Conservation (phyloP, 2,113 vertebrate genomes). For the Lophochroa leadbeateri region DNA sequence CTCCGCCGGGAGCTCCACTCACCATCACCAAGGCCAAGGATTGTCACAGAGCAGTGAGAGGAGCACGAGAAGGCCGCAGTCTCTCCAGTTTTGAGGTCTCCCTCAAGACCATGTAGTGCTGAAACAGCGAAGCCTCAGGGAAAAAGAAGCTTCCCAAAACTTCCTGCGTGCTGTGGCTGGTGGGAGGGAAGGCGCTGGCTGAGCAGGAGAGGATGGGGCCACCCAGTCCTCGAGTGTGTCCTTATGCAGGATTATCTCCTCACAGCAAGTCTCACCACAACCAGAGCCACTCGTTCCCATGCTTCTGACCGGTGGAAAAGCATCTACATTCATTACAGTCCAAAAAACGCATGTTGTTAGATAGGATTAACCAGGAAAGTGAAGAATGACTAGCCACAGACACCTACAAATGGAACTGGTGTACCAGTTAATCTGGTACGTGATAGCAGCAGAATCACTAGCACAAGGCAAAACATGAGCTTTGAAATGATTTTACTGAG, state of each 20-base stretch:
- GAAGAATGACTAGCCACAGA: constrained; percentile 31
- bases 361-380: constrained; percentile 11
- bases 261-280: background rate
- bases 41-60: background rate
- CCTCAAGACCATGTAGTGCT: background rate
- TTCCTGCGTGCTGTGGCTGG: background rate
- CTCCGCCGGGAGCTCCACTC: background rate
- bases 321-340: constrained; percentile 60
- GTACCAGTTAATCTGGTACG: background rate
- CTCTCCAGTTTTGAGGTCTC: background rate
- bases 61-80: accelerated
- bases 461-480: constrained; percentile 60
- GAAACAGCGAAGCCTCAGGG: background rate
- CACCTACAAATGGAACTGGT: constrained; percentile 16
- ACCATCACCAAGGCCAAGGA: background rate
- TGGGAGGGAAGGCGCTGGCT: background rate
- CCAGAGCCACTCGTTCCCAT: background rate
- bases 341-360: background rate
- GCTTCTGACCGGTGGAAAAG: constrained; percentile 12
- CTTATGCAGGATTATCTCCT: background rate
- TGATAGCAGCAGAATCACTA: constrained; percentile 57
- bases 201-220: background rate
- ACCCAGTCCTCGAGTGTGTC: background rate
- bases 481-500: constrained; percentile 61
- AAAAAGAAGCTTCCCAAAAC: background rate